Base-by-base conservation (phyloP, 2,797 vertebrate species). In the Lophotriccus pileatus region DNA sequence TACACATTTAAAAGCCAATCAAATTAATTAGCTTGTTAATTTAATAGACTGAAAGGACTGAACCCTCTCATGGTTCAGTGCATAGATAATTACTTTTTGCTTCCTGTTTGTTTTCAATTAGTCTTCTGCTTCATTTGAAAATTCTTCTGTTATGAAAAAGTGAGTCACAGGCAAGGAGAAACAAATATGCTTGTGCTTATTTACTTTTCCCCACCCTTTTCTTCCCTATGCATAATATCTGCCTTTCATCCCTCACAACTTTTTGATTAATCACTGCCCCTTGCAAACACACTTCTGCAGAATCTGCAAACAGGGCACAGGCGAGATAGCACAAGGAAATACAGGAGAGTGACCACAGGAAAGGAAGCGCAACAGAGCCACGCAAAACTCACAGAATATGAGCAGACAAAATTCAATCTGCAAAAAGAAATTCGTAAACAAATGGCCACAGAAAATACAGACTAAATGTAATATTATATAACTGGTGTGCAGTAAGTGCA, bases 81-180 rank as follows among this genome's bases (percentile, higher is more conserved):
- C 66, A 87, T 27, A 72, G 44, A 55, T 39, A 77, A 75, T 88
- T 87, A 39, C 67, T 70, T 76, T 63, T 76, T 34, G 59, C 80
- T 94, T 95, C 90, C 90, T 95, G 77, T 91, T 94, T 88, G 83
- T 69, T 95, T 89, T 85, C 79, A 92, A 83, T 94, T 50, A 62
- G 53, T 12, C 1, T 73, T 79, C 83, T 67, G 60, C 47, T 74
- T 78, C 37, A 70, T 50, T 76, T 89, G 79, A 86, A 84, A 94
- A 88, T 84, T 78, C 60, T 89, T 84, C 87, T 90, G 84, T 39
- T 90, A 81, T 1, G 74, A 94, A 77, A 81, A 83, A 88, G 53
- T 91, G 84, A 95, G 70, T 79, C 94, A 91, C 72, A 75, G 49
- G 36, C 70, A 84, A 56, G 56, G 36, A 93, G 83, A 87, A 94